phyloP scores from a whole-genome alignment of 2,113 vertebrate species.

The Osmerus mordax region DNA sequence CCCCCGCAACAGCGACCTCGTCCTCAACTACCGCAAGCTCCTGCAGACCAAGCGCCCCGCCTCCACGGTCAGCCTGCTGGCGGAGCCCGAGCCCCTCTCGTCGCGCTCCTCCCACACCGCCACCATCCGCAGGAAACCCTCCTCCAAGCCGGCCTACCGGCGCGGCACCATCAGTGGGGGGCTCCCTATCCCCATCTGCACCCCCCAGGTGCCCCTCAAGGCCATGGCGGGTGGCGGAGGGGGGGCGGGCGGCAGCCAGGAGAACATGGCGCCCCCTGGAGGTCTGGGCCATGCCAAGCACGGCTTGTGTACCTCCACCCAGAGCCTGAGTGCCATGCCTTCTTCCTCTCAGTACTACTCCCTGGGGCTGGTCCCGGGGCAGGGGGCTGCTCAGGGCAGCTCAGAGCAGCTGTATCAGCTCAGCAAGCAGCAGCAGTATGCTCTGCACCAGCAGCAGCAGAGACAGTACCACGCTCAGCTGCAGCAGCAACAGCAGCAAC shows the following conservation, averaged over 20 bases:
- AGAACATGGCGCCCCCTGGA: conserved; percentile 34
- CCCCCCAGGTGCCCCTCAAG: conserved; percentile 74
- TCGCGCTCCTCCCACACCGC: conserved; percentile 67
- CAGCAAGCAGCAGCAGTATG: conserved; percentile 47
- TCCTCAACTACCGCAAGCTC: conserved; percentile 73
- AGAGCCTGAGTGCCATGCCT: conserved; percentile 70
- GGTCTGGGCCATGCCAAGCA: conserved; percentile 58
- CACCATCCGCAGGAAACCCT: conserved; percentile 79
- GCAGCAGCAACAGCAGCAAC: conserved; percentile 14
- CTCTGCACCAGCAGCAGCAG: conserved; percentile 44
- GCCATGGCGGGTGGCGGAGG: conserved; percentile 12
- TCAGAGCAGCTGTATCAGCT: conserved; percentile 43
- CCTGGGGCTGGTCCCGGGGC: conserved; percentile 51
- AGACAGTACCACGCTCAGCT: conserved; percentile 30
- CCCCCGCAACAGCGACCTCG: conserved; percentile 77
- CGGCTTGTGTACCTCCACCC: conserved; percentile 68
- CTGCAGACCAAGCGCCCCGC: conserved; percentile 74
- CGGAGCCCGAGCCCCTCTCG: conserved; percentile 57
- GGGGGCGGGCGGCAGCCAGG: conserved; percentile 39
- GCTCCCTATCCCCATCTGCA: conserved; percentile 77
- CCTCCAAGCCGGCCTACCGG: conserved; percentile 72
- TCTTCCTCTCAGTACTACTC: conserved; percentile 70
- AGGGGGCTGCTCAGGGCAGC: conserved; percentile 25
- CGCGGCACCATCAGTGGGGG: conserved; percentile 77
- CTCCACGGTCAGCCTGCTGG: conserved; percentile 76